These are phyloP conservation scores for Acrocyrtus sp. DNA, from an alignment of 2,888 invertebrate genomes.

Conservation along the genomic window DNA sequence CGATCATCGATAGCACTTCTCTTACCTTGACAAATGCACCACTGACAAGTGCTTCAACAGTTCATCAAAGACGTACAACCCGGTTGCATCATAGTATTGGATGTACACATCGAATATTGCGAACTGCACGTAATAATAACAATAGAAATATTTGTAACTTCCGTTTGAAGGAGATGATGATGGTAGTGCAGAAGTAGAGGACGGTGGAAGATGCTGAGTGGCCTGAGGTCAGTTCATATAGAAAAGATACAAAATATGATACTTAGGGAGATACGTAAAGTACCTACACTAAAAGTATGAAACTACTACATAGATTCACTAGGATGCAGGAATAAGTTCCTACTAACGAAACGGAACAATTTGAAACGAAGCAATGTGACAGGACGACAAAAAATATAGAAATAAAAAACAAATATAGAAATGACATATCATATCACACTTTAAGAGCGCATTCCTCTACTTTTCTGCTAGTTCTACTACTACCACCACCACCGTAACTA, in stretches of 20 bases:
- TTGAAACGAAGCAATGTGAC: too few species aligned
- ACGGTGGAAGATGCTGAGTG: constrained; percentile 25
- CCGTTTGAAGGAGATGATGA: constrained; percentile 47
- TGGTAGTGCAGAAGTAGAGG: constrained; percentile 22
- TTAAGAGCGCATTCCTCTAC: too few species aligned
- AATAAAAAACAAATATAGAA: background rate
- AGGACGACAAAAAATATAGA: constrained; percentile 5
- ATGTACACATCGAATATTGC: constrained; percentile 57
- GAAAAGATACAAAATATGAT: constrained; percentile 22
- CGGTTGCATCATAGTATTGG: constrained; percentile 44
- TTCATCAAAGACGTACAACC: constrained; percentile 38
- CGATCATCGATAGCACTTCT: too few species aligned
- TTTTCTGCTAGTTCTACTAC: too few species aligned
- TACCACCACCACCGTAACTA: too few species aligned
- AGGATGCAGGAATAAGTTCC: too few species aligned
- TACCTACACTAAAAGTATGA: too few species aligned
- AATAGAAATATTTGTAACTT: constrained; percentile 58
- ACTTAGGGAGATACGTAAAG: too few species aligned
- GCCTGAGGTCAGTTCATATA: constrained; percentile 50
- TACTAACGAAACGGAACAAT: too few species aligned
- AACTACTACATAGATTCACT: too few species aligned
- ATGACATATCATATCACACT: too few species aligned
- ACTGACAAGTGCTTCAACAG: constrained; percentile 48
- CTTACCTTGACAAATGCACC: constrained; percentile 59
- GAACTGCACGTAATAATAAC: constrained; percentile 60